Evolutionary conservation across 1,140 invertebrate genomes (phyloP), one percentile per base, ranked within the genome.

Genomic region (Oncopeltus fasciatus): DNA sequence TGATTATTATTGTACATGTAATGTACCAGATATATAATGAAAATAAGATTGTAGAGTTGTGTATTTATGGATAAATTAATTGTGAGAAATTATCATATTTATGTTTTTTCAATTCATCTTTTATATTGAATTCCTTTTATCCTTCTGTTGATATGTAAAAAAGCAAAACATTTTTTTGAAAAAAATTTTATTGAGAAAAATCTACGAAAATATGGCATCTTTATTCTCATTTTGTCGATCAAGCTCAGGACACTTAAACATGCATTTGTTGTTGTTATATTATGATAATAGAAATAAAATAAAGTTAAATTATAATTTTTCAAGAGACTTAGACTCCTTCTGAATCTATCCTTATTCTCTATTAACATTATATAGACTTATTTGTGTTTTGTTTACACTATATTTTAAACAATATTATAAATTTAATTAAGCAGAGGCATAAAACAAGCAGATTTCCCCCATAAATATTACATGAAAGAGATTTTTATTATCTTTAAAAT

Each of bases 1-100:
- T 61, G 57, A 62, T 64, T 62, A 65, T 61, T 63, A 65, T 64
- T 66, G 67, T 68, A 66, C 67, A 66, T 68, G 61, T 65, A 66
- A 68, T 68, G 67, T 68, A 68, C 67, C 60, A 63, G 66, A 65
- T 63, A n/a, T 60, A 60, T 65, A 64, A 64, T 49, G 49, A 65
- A 63, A 49, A 46, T 60, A 65, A 65, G 63, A 58, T 57, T 63
- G 67, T 68, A 68, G 67, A 68, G 60, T 66, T 68, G 67, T 68
- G 67, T 68, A 68, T 68, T 68, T 68, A 68, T 68, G 67, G 65
- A 68, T 64, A 63, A 66, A 65, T 66, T 57, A 31, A 57, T 57
- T 57, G 33, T 57, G 31, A 57, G 33, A 57, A 24, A 53, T 26
- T 5, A 8, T 38, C 31, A 53, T 26, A 53, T 53, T 53, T 53